These are phyloP conservation scores for Xiphophorus maculatus DNA, from an alignment of 2,113 vertebrate genomes.

Conservation along the genomic window DNA sequence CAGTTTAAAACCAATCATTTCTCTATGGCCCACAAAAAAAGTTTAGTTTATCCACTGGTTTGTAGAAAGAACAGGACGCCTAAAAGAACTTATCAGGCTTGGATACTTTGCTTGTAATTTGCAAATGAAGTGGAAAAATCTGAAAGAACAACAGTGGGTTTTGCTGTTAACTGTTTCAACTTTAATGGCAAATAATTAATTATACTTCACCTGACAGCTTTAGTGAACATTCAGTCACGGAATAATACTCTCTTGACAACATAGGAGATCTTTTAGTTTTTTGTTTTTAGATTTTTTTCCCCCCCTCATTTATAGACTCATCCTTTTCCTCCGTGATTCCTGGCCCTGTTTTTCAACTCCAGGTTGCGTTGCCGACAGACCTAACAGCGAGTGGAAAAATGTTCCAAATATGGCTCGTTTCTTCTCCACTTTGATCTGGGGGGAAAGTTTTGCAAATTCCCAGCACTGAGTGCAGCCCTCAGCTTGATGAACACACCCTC, in stretches of 20 bases:
- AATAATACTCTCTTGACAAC: background rate
- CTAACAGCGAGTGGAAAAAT: constrained; percentile 72
- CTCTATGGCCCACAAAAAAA: no score
- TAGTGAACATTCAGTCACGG: background rate
- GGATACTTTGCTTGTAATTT: background rate
- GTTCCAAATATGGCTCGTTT: constrained; percentile 79
- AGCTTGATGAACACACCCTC: background rate
- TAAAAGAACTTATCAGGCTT: background rate
- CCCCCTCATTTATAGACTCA: background rate
- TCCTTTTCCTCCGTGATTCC: constrained; percentile 57
- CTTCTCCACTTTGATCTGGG: constrained; percentile 82
- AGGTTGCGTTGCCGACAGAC: constrained; percentile 63
- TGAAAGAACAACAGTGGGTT: constrained; percentile 21
- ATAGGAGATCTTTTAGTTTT: background rate
- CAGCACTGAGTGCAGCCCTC: constrained; percentile 69
- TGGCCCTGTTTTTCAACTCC: constrained; percentile 50
- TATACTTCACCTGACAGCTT: background rate
- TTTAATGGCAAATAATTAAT: constrained; percentile 5
- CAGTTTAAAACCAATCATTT: background rate
- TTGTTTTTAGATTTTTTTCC: no score
- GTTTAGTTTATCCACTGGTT: background rate
- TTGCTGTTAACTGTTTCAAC: constrained; percentile 2
- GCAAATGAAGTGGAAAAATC: background rate
- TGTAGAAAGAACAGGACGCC: background rate
- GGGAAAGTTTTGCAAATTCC: constrained; percentile 83